Evolutionary conservation across 1,140 invertebrate species (phyloP), one percentile per base, ranked within the genome.

Genomic region (Drosophila melanica): DNA sequence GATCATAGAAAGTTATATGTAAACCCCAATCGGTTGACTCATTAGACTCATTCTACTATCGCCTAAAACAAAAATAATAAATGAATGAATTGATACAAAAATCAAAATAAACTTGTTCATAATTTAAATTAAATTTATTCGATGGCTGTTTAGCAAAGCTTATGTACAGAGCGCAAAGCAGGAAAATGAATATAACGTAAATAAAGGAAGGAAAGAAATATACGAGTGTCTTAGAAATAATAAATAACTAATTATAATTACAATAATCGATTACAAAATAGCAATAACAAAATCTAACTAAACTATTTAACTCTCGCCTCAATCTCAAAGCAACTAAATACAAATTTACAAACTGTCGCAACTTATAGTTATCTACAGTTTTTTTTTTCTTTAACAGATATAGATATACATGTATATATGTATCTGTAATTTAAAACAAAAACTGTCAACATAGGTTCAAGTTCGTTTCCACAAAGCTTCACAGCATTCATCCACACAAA

Each of bases 91-190:
- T 23, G 42, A 42, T 4, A 8, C 35, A 30, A 4, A 23, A 57
- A 39, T 2, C 33, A 45, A 48, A 44, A 57, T 18, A 30, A 39
- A 16, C 14, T 33, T n/a, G 23, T 33, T 59, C 58, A 23, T 50
- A 69, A 65, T 60, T 65, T 75, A 78, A 75, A 85, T 77, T 81
- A 55, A 47, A 77, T 86, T 86, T 86, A 86, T 86, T 86, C 82
- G 86, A 86, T 86, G 81, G 81, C 81, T 58, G 16, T 67, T 67
- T 64, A 67, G 65, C 64, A 45, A 74, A 78, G 75, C 75, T 51
- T 87, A 87, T 81, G 44, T 86, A 86, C 81, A 86, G 45, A 69
- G 47, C 57, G 66, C 33, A 20, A 69, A 71, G 42, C 53, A 33
- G 20, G 33, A n/a, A 18, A 55, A 30, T n/a, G 37, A 48, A 59